Percentiles rank a stretch among this genome's conserved stretches.
Evolutionary conservation across 2,113 vertebrate species (phyloP).

Genomic region (Rhynchopsitta pachyrhyncha): DNA sequence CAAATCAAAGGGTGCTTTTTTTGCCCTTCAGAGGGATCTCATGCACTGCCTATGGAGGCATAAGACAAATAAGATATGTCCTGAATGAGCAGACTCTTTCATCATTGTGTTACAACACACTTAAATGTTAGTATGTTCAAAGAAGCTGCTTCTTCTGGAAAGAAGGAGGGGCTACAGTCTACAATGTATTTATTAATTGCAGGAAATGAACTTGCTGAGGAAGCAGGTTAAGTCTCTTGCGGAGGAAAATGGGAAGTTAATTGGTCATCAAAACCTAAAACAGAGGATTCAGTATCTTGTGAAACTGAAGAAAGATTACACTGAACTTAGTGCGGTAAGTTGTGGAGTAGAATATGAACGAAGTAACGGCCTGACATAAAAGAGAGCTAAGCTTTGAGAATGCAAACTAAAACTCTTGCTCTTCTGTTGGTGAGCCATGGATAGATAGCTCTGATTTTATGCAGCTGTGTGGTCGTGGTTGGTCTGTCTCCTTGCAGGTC

Average conservation of each 20-base stretch:
- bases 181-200: conserved; percentile 4
- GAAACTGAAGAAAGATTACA: conserved; percentile 91
- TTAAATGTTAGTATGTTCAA: not conserved
- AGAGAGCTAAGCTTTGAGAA: not conserved
- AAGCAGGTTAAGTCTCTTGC: conserved; percentile 85
- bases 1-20: not conserved
- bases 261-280: conserved; percentile 92
- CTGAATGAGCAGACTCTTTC: not conserved
- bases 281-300: conserved; percentile 97
- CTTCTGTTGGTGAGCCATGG: not conserved
- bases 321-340: conserved; percentile 86
- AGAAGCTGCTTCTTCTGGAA: not conserved
- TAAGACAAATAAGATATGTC: not conserved
- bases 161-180: not conserved
- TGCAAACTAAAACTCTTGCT: not conserved
- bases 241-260: conserved; percentile 92
- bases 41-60: not conserved
- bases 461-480: not conserved
- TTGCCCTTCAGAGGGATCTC: not conserved
- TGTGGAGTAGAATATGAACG: not conserved
- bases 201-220: conserved; percentile 86
- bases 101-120: not conserved
- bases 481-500: not conserved
- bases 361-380: not conserved
- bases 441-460: not conserved